Percentiles rank a stretch among this genome's conserved stretches.
phyloP scores from a whole-genome alignment of 2,888 invertebrate genomes.

The Pardosa pseudoannulata region DNA sequence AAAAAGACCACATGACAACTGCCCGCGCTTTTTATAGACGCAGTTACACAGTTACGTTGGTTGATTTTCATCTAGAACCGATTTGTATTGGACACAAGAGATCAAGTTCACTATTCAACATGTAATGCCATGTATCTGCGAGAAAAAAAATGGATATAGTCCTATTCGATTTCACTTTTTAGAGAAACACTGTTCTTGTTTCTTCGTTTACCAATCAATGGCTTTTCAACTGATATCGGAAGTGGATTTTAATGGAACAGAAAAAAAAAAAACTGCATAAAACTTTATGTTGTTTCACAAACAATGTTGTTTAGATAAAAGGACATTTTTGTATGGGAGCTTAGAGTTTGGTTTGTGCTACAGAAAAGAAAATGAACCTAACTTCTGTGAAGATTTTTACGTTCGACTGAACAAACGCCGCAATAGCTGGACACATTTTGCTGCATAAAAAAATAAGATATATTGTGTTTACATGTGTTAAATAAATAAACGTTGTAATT shows the following conservation, averaged over 20 bases:
- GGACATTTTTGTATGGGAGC: conserved; percentile 61
- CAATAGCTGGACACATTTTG: conserved; percentile 1
- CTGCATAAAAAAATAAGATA: background rate
- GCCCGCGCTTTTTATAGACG: conserved; percentile 46
- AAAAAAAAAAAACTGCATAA: background rate
- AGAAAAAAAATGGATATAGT: background rate
- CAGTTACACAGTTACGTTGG: background rate
- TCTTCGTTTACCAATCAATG: background rate
- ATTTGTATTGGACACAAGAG: conserved; percentile 4
- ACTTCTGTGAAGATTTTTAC: conserved; percentile 2
- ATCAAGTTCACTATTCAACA: conserved; percentile 23
- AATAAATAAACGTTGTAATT: conserved; percentile 55
- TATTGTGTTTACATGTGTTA: conserved; percentile 65
- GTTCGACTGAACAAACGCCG: background rate
- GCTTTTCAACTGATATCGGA: background rate
- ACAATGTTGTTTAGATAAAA: background rate
- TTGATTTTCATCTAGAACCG: background rate
- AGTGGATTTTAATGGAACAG: background rate
- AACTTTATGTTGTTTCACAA: background rate
- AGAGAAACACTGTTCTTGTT: background rate
- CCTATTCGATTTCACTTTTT: conserved; percentile 6
- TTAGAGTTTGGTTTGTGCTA: conserved; percentile 36
- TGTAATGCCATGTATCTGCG: conserved; percentile 25
- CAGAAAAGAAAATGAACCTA: background rate
- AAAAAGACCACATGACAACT: background rate